Base-by-base conservation (phyloP, 2,888 invertebrate species). In the Malachius bipustulatus region DNA sequence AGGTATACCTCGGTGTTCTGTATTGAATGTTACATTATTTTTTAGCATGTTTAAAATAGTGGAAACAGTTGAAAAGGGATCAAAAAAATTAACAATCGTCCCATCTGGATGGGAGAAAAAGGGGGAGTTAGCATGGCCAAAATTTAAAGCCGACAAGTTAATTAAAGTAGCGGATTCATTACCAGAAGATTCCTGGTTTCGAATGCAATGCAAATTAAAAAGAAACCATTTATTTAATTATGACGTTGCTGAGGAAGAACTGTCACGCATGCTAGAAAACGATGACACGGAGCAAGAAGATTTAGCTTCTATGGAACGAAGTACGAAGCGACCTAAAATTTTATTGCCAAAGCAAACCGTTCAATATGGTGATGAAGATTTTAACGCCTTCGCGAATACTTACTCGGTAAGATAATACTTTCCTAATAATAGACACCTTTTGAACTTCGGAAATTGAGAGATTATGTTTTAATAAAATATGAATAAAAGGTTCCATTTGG, bases 241-340 rank as follows among this genome's bases (percentile, higher is more conserved):
- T 30, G 30, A 30, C 26, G 26, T 26, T 3, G 26, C 30, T 10
- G 30, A 30, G 14, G 14, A 30, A 14, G 30, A 30, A 30, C 30
- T 30, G 10, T 30, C 30, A n/a, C 16, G 10, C 6, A 30, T 30
- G 30, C 30, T 30, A 30, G 30, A 30, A 3, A 14, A 30, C n/a
- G 30, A 14, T 30, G 30, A 30, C 30, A 30, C 30, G 9, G 30
- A 30, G 30, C 14, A 30, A 30, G 14, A 30, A 30, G 30, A 30
- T 30, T 30, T 16, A 30, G 14, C 30, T 30, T 30, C 14, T 14
- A 30, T 30, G n/a, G 14, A 14, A 30, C 14, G 30, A 30, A 30
- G 15, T 13, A 30, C 16, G 16, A 30, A 30, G 30, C 26, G 26
- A 26, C 26, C 26, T 4, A 26, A 26, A 26, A 12, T 26, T 4